Base-by-base conservation (phyloP, 2,113 vertebrate species). In the Aplodontia rufa region DNA sequence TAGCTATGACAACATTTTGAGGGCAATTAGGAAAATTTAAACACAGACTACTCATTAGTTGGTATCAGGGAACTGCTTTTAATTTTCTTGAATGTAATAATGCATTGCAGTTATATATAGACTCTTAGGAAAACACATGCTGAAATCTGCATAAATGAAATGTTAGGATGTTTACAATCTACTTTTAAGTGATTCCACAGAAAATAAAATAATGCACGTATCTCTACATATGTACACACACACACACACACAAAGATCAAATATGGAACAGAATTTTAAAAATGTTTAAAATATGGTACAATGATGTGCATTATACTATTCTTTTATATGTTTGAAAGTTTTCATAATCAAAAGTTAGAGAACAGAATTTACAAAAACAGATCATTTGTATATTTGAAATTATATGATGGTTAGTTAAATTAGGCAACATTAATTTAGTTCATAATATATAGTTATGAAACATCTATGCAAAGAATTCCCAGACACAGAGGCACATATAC, bases 391-490 rank as follows among this genome's bases (percentile, higher is more conserved):
- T 68, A 20, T 30, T 30, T 40, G 40, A 87, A 87, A 91, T 72
- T 72, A 37, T 22, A 83, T 45, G 28, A 74, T 53, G 40, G 37
- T 69, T 84, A 20, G n/a, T 58, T 58, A 94, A 87, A 71, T 71
- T 58, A 78, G 71, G 5, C 24, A 53, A 58, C 19, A 75, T 8
- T 75, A 42, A 35, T 22, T 26, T 58, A 85, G 22, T 49, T 88
- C 71, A 35, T 75, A 49, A 55, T 60, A 49, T 76, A n/a, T 17
- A 66, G 8, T 16, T 53, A 85, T 88, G 64, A 75, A 94, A 91
- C 55, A 84, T 22, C 11, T 55, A 94, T 75, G 76, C 53, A 87
- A 90, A 93, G n/a, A 91, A 71, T 85, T 91, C 85, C 40, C 68
- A 76, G 84, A 91, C 26, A 42, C 1, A 22, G 20, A 76, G 58